Base-by-base conservation (phyloP, 2,797 vertebrate genomes). In the Threskiornis aethiopicus region DNA sequence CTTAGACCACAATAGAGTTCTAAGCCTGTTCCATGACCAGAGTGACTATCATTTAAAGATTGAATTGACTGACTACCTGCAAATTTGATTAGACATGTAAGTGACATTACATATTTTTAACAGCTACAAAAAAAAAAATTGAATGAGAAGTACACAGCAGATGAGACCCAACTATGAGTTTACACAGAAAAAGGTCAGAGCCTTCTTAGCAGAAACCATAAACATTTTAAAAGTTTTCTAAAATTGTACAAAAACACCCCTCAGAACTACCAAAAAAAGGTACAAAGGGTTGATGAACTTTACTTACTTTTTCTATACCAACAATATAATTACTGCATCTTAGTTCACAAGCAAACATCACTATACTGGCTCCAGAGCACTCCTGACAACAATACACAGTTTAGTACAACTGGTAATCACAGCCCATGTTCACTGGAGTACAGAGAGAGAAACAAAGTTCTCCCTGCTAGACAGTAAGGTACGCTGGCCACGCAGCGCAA, bases 321-420 rank as follows among this genome's bases (percentile, higher is more conserved):
- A 52, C 19, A 44, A 58, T 66, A 19, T 11, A 51, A 66, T 19
- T 59, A 66, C 26, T 86, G 39, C 35, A 55, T 26, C 51, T 44
- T 57, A 67, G 49, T 25, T 57, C 6, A 6, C 18, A 52, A 82
- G 10, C 35, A 87, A 78, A 71, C 46, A 78, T 41, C 22, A 39
- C 28, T 57, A 22, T 13, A 35, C 31, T 24, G 39, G 29, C 55
- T 79, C 26, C 51, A 73, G 29, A 59, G 58, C 58, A 59, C 58
- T 59, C 58, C 58, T 37, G 58, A 61, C 24, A 51, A 65, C 1
- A 9, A 14, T 11, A 61, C 0, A 0, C 5, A 54, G 26, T 51
- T 79, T 20, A 67, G 31, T 22, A 79, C 70, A 71, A 47, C 0
- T 6, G 58, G n/a, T 26, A n/a, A 64, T 37, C 44, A 35, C 33